Conservation (phyloP, 2,888 invertebrate species). For the Unio delphinus region DNA sequence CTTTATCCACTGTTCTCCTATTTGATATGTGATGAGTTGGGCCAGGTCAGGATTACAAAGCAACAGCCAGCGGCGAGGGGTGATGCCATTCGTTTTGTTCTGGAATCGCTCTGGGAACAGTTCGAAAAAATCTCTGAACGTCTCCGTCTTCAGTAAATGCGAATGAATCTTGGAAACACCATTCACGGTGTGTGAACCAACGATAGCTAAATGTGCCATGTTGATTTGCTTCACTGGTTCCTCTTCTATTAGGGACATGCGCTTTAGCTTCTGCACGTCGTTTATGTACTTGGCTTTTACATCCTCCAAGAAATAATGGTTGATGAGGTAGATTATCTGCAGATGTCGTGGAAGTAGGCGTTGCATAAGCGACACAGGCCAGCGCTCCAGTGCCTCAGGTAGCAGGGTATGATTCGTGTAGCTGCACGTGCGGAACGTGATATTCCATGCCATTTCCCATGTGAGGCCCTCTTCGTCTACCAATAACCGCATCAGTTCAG, state of each 20-base stretch:
- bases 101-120: slow-evolving; percentile 96
- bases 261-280: slow-evolving; percentile 76
- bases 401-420: slow-evolving; percentile 99
- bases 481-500: slow-evolving; percentile 92
- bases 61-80: slow-evolving; percentile 96
- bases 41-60: slow-evolving; percentile 93
- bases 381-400: slow-evolving; percentile 94
- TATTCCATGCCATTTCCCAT: slow-evolving; percentile 93
- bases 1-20: slow-evolving; percentile 95
- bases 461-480: slow-evolving; percentile 90
- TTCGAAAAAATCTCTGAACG: slow-evolving; percentile 94
- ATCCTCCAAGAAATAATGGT: slow-evolving; percentile 75
- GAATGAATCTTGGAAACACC: slow-evolving; percentile 98
- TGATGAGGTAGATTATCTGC: slow-evolving; percentile 97
- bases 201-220: slow-evolving; percentile 96
- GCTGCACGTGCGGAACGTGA: slow-evolving; percentile 89
- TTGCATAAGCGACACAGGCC: slow-evolving; percentile 81
- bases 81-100: slow-evolving; percentile 99
- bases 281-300: slow-evolving; percentile 83
- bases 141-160: slow-evolving; percentile 89
- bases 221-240: slow-evolving; percentile 96
- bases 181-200: slow-evolving; percentile 96
- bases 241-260: slow-evolving; percentile 95
- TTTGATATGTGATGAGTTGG: slow-evolving; percentile 94
- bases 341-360: slow-evolving; percentile 93